phyloP scores from a whole-genome alignment of 2,113 vertebrate genomes.

The Ceyx margarethae region DNA sequence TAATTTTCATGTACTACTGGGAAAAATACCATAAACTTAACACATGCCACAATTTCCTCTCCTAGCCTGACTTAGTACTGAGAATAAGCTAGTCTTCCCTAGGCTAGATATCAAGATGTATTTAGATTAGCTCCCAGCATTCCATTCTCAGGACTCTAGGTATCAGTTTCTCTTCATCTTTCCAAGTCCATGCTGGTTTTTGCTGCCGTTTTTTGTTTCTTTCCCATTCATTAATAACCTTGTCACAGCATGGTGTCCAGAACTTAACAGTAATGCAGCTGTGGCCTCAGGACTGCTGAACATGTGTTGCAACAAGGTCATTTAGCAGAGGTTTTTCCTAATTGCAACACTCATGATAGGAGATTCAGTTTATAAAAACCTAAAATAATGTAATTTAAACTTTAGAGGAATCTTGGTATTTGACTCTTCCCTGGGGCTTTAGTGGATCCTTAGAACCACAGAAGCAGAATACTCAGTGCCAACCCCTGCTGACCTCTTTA shows the following conservation, averaged over 20 bases:
- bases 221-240: not conserved
- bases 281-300: rapidly evolving
- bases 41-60: not conserved
- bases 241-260: not conserved
- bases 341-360: not conserved
- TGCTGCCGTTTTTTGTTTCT: not conserved
- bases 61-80: not conserved
- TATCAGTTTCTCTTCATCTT: not conserved
- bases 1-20: not conserved
- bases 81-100: not conserved
- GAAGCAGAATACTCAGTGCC: not conserved
- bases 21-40: not conserved
- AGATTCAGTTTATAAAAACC: not conserved
- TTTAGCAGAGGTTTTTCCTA: not conserved
- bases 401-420: not conserved
- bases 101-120: not conserved
- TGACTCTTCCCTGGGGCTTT: not conserved
- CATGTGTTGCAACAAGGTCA: not conserved
- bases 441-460: not conserved
- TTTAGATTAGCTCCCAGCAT: not conserved
- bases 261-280: not conserved
- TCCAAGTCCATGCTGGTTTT: not conserved
- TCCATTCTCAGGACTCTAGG: not conserved
- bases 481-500: not conserved
- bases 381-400: not conserved